Conservation (phyloP, 2,888 invertebrate species). For the Eretmocerus hayati region DNA sequence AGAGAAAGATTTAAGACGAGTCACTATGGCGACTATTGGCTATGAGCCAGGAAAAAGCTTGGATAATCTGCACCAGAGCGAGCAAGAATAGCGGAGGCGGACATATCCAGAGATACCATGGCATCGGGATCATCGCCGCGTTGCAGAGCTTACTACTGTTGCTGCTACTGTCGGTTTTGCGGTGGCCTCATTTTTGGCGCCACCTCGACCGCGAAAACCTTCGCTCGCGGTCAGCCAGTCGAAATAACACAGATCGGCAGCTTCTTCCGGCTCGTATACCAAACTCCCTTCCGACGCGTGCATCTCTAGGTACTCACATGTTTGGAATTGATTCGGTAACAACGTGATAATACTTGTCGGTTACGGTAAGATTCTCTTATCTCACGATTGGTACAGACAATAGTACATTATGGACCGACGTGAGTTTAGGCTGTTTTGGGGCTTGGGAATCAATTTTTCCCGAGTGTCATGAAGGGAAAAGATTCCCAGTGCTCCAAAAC, state of each 20-base stretch:
- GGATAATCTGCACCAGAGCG: slow-evolving; percentile 33
- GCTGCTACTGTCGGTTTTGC: slow-evolving; percentile 36
- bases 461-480: too few relatives aligned
- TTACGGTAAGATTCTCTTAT: too few relatives aligned
- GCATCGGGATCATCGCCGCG: slow-evolving; percentile 24
- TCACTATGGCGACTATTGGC: slow-evolving; percentile 41
- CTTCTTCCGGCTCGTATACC: neutral
- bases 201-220: slow-evolving; percentile 28
- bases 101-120: neutral
- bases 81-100: neutral
- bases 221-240: slow-evolving; percentile 28
- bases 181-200: slow-evolving; percentile 15
- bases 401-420: too few relatives aligned
- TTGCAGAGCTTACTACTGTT: too few relatives aligned
- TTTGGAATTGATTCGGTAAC: too few relatives aligned
- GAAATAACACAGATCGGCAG: neutral
- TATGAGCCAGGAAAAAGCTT: slow-evolving; percentile 34
- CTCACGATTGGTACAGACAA: too few relatives aligned
- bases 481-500: too few relatives aligned
- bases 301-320: too few relatives aligned
- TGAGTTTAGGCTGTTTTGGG: too few relatives aligned
- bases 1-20: slow-evolving; percentile 35
- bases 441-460: too few relatives aligned
- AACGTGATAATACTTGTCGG: too few relatives aligned
- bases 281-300: too few relatives aligned